These are phyloP conservation scores for Pristionchus mayeri DNA, from an alignment of 2,888 invertebrate genomes.

Conservation along the genomic window DNA sequence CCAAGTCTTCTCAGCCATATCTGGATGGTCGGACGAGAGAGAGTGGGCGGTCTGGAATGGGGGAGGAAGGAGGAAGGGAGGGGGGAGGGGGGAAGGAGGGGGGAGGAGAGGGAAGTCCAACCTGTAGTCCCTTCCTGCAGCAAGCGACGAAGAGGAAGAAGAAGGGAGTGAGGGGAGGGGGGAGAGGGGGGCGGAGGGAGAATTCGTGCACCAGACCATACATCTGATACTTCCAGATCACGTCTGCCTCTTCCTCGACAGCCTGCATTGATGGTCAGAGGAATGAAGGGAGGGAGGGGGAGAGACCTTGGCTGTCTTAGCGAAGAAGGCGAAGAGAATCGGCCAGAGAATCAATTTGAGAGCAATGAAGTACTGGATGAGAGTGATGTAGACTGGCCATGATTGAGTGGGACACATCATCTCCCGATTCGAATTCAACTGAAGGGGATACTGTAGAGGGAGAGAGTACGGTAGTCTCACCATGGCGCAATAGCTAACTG, in stretches of 20 bases:
- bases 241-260: conserved; percentile 75
- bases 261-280: conserved; percentile 49
- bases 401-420: conserved; percentile 42
- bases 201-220: conserved; percentile 50
- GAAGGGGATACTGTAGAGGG: not conserved
- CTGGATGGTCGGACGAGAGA: conserved; percentile 50
- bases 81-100: too few species aligned
- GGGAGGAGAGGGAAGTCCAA: not conserved
- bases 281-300: not conserved
- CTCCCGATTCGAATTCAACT: conserved; percentile 48
- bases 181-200: conserved; percentile 75
- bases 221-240: conserved; percentile 72
- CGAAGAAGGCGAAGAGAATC: conserved; percentile 77
- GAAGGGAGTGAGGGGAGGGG: conserved; percentile 76
- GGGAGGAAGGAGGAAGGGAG: too few species aligned
- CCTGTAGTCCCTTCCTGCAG: conserved; percentile 47
- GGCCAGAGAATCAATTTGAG: conserved; percentile 76
- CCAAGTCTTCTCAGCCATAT: conserved; percentile 46
- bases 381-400: conserved; percentile 15
- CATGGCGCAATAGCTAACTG: conserved; percentile 31
- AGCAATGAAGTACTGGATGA: conserved; percentile 66
- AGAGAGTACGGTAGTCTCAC: not conserved
- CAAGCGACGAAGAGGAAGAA: conserved; percentile 68
- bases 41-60: conserved; percentile 33
- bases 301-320: conserved; percentile 70